Evolutionary conservation across 2,113 vertebrate species (phyloP).

Genomic region (Leucopsar rothschildi): DNA sequence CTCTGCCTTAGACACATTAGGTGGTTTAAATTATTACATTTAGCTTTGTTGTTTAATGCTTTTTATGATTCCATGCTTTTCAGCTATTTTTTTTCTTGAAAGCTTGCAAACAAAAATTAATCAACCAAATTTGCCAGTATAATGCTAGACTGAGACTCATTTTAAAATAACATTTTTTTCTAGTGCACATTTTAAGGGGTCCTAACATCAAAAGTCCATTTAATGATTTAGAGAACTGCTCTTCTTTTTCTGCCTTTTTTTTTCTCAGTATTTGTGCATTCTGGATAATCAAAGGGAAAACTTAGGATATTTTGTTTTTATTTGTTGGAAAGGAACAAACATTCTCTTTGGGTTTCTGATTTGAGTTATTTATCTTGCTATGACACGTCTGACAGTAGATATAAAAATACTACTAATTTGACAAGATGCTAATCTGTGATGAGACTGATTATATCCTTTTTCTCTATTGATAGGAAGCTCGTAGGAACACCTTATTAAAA

Average conservation of each 20-base stretch:
- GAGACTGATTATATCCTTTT: not conserved
- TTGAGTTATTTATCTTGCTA: not conserved
- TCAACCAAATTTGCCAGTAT: not conserved
- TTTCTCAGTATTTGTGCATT: not conserved
- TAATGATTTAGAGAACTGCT: not conserved
- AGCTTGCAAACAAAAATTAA: not conserved
- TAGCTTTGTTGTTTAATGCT: not conserved
- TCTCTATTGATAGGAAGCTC: slow-evolving; percentile 79
- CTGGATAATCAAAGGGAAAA: not conserved
- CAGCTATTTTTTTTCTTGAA: not conserved
- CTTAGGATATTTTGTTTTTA: not conserved
- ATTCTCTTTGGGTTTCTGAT: not conserved
- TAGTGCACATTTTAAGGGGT: not conserved
- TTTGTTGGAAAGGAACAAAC: not conserved
- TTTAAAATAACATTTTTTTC: not conserved
- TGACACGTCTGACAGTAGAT: not conserved
- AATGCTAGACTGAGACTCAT: not conserved
- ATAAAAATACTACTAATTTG: not conserved
- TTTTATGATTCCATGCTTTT: not conserved
- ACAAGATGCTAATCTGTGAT: not conserved
- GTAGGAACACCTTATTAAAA: slow-evolving; percentile 94
- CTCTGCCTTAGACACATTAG: not conserved
- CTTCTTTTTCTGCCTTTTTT: not conserved
- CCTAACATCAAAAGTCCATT: not conserved
- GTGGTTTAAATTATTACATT: not conserved